These are phyloP conservation scores for Tetragonula carbonaria DNA, from an alignment of 2,888 invertebrate species.

Conservation along the genomic window DNA sequence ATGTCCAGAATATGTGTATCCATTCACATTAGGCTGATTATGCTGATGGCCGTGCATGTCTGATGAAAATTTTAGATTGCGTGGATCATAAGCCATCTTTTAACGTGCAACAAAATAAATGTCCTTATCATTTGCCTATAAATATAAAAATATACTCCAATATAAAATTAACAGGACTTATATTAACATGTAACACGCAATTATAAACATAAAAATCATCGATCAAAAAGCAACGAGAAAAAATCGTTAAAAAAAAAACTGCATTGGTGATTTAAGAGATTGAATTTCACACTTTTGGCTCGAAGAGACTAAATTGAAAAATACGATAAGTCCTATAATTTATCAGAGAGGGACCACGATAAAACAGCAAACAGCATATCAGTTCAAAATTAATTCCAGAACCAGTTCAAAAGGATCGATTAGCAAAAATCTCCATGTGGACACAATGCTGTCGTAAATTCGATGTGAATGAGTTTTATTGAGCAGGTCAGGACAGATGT, in stretches of 20 bases:
- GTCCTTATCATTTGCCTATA: slow-evolving; percentile 38
- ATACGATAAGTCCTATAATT: background rate
- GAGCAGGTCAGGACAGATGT: slow-evolving; percentile 76
- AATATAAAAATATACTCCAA: background rate
- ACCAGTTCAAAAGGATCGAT: background rate
- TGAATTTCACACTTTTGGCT: background rate
- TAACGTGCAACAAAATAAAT: background rate
- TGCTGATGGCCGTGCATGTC: slow-evolving; percentile 74
- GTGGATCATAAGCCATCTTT: slow-evolving; percentile 80
- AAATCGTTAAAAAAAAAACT: background rate
- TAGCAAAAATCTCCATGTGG: background rate
- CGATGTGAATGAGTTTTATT: slow-evolving; percentile 64
- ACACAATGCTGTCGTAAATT: slow-evolving; percentile 25
- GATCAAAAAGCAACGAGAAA: background rate
- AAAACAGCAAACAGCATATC: background rate
- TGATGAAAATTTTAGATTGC: slow-evolving; percentile 77
- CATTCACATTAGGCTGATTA: slow-evolving; percentile 64
- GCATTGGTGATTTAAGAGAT: background rate
- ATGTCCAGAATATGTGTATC: slow-evolving; percentile 75
- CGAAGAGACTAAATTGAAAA: background rate
- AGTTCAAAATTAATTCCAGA: background rate
- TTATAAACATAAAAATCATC: background rate
- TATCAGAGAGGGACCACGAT: background rate
- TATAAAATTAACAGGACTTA: background rate
- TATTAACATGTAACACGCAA: background rate